Conservation (phyloP, 2,888 invertebrate species). For the Oscheius onirici region DNA sequence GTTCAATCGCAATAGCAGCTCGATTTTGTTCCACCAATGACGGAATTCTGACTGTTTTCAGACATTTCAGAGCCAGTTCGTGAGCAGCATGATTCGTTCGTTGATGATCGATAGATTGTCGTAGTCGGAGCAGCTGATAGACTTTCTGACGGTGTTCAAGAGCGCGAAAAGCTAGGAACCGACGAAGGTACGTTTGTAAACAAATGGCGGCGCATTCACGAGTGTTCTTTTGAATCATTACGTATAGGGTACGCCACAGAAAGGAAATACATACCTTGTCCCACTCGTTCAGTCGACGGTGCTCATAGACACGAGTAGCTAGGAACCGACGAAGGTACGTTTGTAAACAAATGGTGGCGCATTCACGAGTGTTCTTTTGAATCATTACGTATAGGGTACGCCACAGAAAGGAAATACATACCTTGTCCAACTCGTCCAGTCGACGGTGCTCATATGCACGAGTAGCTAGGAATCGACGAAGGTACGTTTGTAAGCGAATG, state of each 20-base stretch:
- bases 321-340: background rate
- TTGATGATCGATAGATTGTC: too few relatives aligned
- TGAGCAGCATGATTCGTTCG: too few relatives aligned
- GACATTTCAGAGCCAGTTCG: background rate
- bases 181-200: background rate
- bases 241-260: too few relatives aligned
- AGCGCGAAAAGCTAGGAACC: background rate
- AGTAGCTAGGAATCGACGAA: background rate
- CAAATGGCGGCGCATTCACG: conserved; percentile 13
- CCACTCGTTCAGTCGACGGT: background rate
- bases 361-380: background rate
- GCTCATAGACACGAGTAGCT: too few relatives aligned
- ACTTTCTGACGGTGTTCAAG: too few relatives aligned
- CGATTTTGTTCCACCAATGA: too few relatives aligned
- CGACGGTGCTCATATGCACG: background rate
- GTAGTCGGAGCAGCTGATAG: too few relatives aligned
- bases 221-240: background rate
- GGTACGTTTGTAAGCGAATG: background rate
- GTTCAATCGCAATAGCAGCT: too few relatives aligned
- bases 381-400: too few relatives aligned
- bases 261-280: background rate
- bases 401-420: too few relatives aligned
- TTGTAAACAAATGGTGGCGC: background rate
- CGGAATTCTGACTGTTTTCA: background rate
- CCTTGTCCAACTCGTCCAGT: background rate